Percentiles rank a stretch among this genome's conserved stretches.
Conservation (phyloP, 2,888 invertebrate genomes). For the Coenonympha arcania region DNA sequence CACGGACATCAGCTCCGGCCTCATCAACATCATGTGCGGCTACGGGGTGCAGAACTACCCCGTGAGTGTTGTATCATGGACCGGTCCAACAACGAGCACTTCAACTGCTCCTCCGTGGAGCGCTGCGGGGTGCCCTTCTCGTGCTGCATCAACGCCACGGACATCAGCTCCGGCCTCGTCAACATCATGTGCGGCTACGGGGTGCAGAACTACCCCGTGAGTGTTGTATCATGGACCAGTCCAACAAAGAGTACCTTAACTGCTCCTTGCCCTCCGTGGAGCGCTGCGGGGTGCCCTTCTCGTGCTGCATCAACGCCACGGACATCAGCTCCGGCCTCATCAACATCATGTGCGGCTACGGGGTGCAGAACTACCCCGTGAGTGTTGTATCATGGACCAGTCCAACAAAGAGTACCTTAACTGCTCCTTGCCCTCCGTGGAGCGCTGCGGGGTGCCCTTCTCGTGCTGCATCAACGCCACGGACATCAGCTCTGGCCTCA, state of each 20-base stretch:
- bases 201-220: constrained; percentile 86
- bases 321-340: constrained; percentile 90
- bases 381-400: constrained; percentile 85
- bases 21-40: constrained; percentile 94
- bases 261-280: constrained; percentile 93
- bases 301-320: constrained; percentile 94
- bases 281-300: constrained; percentile 95
- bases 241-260: constrained; percentile 95
- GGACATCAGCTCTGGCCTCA: constrained; percentile 88
- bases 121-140: constrained; percentile 96
- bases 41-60: constrained; percentile 89
- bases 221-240: constrained; percentile 86
- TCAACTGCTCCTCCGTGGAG: constrained; percentile 94
- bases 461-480: constrained; percentile 96
- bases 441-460: constrained; percentile 95
- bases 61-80: constrained; percentile 80
- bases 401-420: constrained; percentile 96
- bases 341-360: constrained; percentile 94
- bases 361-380: constrained; percentile 87
- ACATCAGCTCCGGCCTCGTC: constrained; percentile 88
- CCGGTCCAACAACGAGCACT: constrained; percentile 96
- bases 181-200: constrained; percentile 95
- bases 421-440: constrained; percentile 92
- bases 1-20: constrained; percentile 88
- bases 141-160: constrained; percentile 94